phyloP scores from a whole-genome alignment of 2,797 vertebrate genomes.

The Buphagus erythrorhynchus region DNA sequence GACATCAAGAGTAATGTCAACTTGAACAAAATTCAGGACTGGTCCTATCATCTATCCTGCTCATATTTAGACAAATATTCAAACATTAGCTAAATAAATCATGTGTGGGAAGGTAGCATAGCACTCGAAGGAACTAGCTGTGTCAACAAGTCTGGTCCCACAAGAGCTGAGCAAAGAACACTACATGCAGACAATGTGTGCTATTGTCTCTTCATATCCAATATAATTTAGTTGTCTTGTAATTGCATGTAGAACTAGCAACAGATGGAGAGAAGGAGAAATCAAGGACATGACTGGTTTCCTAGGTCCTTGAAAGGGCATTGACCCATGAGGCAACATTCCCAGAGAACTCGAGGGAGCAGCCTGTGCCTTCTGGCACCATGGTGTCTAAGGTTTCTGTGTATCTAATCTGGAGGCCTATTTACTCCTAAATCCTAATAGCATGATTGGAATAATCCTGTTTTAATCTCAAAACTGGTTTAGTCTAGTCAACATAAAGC shows the following conservation, averaged over 20 bases:
- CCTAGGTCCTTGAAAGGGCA: neutral
- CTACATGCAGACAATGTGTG: neutral
- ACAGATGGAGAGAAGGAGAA: neutral
- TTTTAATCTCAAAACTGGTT: constrained; percentile 30
- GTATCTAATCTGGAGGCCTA: neutral
- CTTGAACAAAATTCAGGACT: neutral
- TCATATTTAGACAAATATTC: neutral
- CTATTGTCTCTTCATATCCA: neutral
- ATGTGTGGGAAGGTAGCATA: neutral
- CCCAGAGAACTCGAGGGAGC: neutral
- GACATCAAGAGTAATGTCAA: neutral
- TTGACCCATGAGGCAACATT: neutral
- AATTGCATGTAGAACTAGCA: neutral
- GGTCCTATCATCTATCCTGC: neutral
- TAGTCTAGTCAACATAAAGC: neutral
- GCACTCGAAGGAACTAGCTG: neutral
- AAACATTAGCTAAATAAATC: neutral
- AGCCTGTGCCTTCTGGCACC: neutral
- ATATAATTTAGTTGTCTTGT: neutral
- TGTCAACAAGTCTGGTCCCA: neutral
- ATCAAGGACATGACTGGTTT: neutral
- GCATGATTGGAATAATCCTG: neutral
- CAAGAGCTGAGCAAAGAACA: neutral
- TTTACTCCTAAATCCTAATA: constrained; percentile 10
- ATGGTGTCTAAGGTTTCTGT: neutral